Evolutionary conservation across 2,888 invertebrate species (phyloP), one percentile per base, ranked within the genome.

Genomic region (Glaucopsyche alexis): DNA sequence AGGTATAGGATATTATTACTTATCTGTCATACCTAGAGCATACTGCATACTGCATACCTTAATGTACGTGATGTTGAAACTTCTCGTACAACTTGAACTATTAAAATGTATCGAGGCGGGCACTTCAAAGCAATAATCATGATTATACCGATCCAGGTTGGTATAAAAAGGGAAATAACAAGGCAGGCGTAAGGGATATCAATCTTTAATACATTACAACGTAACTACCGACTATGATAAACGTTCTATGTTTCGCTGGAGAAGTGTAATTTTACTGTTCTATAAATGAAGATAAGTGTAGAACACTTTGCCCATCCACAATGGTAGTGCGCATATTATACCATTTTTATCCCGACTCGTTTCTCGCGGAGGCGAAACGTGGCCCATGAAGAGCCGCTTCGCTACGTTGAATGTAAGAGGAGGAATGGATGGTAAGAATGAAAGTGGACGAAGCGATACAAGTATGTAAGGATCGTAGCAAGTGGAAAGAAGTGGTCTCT

Each of bases 221-320:
- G 82, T 87, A 84, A 86, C 82, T 82, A 84, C 82, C 77, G 83
- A 86, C 85, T 82, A 88, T 89, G 87, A 89, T 90, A 89, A 90
- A 89, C 87, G 84, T 83, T 85, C 86, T 88, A 87, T 88, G 84
- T 86, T 87, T 85, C 84, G 85, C 85, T 80, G 82, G 78, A 76
- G 82, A 81, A 84, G 82, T 84, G 85, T 88, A 89, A 89, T 89
- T 90, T 89, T 86, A 89, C 87, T 86, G 86, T 85, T 85, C 89
- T 87, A 88, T 90, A 89, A 89, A 89, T 87, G 87, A 89, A 86
- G 88, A 89, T 90, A 91, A 89, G 87, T 87, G 85, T 85, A 79
- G 79, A 83, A 83, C 83, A 80, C 82, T 88, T 87, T 85, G 85
- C 84, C 81, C 84, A 82, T 80, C 83, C 81, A 75, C 75, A 71